A percentile compares a stretch with the other conserved stretches of the same genome.
phyloP scores from a whole-genome alignment of 2,113 vertebrate species.

The Furnarius figulus region DNA sequence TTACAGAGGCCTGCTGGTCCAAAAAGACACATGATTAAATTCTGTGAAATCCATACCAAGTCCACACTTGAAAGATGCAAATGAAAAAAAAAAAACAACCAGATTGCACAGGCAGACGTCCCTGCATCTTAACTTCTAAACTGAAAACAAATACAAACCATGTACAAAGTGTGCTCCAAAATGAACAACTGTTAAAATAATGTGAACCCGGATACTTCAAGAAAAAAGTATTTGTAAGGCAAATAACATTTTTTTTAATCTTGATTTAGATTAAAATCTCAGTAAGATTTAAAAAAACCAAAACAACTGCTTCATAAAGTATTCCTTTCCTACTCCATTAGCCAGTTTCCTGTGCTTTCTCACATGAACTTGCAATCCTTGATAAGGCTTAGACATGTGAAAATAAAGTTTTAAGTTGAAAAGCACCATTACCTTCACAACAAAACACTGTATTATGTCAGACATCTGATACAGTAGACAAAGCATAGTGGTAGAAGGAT shows the following conservation, averaged over 20 bases:
- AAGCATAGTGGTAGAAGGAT: neutral
- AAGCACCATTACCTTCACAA: neutral
- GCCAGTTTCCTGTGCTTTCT: neutral
- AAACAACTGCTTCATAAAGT: neutral
- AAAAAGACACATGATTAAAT: neutral
- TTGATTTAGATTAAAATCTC: neutral
- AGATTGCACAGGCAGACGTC: fast-evolving
- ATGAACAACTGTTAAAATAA: neutral
- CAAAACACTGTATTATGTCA: neutral
- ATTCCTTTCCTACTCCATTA: neutral
- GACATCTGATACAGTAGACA: neutral
- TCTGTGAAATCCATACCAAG: neutral
- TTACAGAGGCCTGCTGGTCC: neutral
- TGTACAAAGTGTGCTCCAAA: neutral
- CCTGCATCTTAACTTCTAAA: neutral
- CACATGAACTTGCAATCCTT: neutral
- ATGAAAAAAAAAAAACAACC: neutral
- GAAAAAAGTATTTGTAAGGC: neutral
- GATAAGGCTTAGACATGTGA: neutral
- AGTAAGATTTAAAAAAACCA: neutral
- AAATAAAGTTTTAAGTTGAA: neutral
- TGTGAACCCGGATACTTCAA: neutral
- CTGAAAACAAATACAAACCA: neutral
- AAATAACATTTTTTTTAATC: neutral
- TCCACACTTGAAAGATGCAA: neutral